phyloP scores from a whole-genome alignment of 2,888 invertebrate species.

The Ochropleura plecta region DNA sequence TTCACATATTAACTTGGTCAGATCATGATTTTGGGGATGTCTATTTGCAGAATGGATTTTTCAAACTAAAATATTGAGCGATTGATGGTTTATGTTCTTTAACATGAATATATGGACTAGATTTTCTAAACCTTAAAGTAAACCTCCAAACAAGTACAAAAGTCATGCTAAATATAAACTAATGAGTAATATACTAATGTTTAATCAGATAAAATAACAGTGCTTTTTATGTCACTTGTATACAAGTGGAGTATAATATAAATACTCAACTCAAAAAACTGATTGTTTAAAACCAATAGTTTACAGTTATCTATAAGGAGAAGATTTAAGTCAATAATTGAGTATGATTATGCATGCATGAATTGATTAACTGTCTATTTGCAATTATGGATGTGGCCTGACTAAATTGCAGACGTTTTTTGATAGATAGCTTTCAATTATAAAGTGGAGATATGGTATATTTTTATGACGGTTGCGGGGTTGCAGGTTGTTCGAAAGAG shows the following conservation, averaged over 20 bases:
- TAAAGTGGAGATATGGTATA: background rate
- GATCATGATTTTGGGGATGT: too few relatives aligned
- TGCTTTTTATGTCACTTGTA: constrained; percentile 17
- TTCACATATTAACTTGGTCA: too few relatives aligned
- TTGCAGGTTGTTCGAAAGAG: too few relatives aligned
- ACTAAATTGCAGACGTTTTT: background rate
- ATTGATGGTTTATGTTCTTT: too few relatives aligned
- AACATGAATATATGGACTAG: background rate
- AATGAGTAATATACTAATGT: constrained; percentile 12
- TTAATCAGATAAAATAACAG: constrained; percentile 18
- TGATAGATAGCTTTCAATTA: background rate
- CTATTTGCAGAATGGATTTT: too few relatives aligned
- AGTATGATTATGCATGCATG: constrained; percentile 32
- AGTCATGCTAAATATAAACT: constrained; percentile 22
- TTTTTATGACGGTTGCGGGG: too few relatives aligned
- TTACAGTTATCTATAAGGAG: constrained; percentile 33
- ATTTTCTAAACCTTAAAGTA: background rate
- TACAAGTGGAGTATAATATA: background rate
- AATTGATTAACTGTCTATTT: constrained; percentile 16
- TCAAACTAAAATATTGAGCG: too few relatives aligned
- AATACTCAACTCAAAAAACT: background rate
- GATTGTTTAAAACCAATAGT: constrained; percentile 39
- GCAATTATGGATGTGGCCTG: background rate
- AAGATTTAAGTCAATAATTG: constrained; percentile 38
- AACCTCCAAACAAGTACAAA: constrained; percentile 15